phyloP scores from a whole-genome alignment of 2,113 vertebrate species.

The Apteryx owenii region DNA sequence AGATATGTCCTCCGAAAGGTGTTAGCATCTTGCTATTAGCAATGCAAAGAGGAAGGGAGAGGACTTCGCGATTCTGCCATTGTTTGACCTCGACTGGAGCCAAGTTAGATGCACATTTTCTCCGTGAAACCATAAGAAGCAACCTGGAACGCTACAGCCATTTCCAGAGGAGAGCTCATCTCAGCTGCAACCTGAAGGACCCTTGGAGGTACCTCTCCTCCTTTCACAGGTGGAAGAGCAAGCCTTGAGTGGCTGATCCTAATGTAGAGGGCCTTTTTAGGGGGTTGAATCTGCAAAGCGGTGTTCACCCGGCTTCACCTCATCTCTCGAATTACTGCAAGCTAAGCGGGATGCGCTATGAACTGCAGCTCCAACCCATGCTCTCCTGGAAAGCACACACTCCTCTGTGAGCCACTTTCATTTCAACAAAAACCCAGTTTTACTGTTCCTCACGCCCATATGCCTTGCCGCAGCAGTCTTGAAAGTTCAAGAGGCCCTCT shows the following conservation, averaged over 20 bases:
- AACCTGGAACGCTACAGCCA: neutral
- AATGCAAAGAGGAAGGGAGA: neutral
- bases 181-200: neutral
- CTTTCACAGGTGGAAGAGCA: neutral
- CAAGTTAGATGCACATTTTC: neutral
- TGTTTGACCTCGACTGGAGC: neutral
- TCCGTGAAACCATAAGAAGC: neutral
- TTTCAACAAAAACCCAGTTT: neutral
- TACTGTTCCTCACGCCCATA: neutral
- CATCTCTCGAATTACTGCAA: neutral
- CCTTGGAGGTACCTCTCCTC: rapidly evolving
- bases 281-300: neutral
- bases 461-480: neutral
- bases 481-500: neutral
- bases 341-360: neutral
- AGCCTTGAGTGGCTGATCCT: neutral
- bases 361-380: neutral
- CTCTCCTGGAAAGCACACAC: neutral
- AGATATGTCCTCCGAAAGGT: rapidly evolving
- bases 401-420: neutral
- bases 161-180: neutral
- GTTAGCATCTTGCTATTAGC: rapidly evolving
- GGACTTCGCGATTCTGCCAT: neutral
- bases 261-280: neutral
- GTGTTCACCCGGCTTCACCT: neutral